Percentiles rank a stretch among this genome's conserved stretches.
Conservation (phyloP, 2,888 invertebrate species). For the Epicampocera succincta region DNA sequence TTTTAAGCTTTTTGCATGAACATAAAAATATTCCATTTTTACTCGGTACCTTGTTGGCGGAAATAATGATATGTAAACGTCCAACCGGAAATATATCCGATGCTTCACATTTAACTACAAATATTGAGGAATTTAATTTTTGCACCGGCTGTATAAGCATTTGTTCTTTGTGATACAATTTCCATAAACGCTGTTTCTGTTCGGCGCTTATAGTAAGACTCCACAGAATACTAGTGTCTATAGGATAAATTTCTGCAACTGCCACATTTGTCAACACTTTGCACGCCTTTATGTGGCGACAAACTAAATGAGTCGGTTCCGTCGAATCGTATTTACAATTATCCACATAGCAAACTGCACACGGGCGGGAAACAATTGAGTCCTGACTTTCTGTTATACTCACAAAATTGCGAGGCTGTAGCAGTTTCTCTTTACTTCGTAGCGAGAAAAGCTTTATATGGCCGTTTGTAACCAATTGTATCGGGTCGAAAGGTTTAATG, state of each 20-base stretch:
- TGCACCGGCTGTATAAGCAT: constrained; percentile 77
- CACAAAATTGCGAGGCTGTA: constrained; percentile 89
- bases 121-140: constrained; percentile 76
- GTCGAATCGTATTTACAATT: constrained; percentile 75
- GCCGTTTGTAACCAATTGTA: constrained; percentile 84
- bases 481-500: constrained; percentile 74
- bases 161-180: constrained; percentile 75
- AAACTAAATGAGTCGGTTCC: constrained; percentile 71
- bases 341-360: constrained; percentile 62
- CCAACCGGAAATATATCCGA: constrained; percentile 78
- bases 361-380: constrained; percentile 75
- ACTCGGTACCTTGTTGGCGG: constrained; percentile 73
- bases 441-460: constrained; percentile 87
- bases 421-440: constrained; percentile 86
- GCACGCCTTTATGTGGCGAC: constrained; percentile 79
- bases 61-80: constrained; percentile 77
- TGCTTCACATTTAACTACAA: constrained; percentile 78
- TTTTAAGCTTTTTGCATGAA: constrained; percentile 79
- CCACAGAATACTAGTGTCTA: constrained; percentile 78
- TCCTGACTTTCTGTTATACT: constrained; percentile 82
- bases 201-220: constrained; percentile 76
- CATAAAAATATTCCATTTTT: constrained; percentile 76
- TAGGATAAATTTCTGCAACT: constrained; percentile 74
- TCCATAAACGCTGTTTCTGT: constrained; percentile 78
- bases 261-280: constrained; percentile 69